A percentile compares a stretch with the other conserved stretches of the same genome.
Conservation (phyloP, 1,140 invertebrate species). For the Aphelinus certus region DNA sequence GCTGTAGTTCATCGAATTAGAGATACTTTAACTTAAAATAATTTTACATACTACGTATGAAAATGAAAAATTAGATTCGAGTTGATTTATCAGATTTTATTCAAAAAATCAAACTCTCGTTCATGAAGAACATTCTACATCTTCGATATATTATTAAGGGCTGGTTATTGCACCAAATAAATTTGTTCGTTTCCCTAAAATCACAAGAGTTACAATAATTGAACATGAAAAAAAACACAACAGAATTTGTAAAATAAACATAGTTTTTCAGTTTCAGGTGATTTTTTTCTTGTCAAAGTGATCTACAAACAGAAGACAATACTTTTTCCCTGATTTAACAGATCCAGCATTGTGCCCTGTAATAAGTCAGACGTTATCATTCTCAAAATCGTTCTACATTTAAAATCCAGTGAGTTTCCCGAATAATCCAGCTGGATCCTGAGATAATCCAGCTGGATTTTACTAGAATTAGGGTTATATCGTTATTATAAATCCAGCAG, state of each 20-base stretch:
- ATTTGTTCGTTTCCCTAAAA: constrained; percentile 63
- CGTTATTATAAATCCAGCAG: no score
- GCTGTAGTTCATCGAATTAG: constrained; percentile 89
- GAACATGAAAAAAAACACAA: constrained; percentile 4
- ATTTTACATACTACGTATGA: constrained; percentile 47
- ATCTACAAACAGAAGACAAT: constrained; percentile 90
- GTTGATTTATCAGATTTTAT: constrained; percentile 55
- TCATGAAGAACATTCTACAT: constrained; percentile 76
- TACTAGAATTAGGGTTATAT: no score
- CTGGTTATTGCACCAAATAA: constrained; percentile 56
- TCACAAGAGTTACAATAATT: not conserved
- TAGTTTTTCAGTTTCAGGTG: constrained; percentile 67
- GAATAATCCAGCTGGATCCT: no score
- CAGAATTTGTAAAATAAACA: constrained; percentile 26
- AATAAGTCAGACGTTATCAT: constrained; percentile 45
- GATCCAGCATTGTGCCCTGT: constrained; percentile 85
- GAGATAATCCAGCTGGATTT: no score
- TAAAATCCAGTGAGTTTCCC: not conserved
- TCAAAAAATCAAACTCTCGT: constrained; percentile 91
- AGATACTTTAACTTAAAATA: constrained; percentile 83
- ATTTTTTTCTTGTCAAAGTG: constrained; percentile 94
- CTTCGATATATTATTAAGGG: constrained; percentile 64
- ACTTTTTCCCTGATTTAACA: constrained; percentile 78
- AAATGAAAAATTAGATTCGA: no score
- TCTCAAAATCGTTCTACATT: not conserved